Evolutionary conservation across 1,140 invertebrate species (phyloP).

Genomic region (Zaprionus ghesquierei): DNA sequence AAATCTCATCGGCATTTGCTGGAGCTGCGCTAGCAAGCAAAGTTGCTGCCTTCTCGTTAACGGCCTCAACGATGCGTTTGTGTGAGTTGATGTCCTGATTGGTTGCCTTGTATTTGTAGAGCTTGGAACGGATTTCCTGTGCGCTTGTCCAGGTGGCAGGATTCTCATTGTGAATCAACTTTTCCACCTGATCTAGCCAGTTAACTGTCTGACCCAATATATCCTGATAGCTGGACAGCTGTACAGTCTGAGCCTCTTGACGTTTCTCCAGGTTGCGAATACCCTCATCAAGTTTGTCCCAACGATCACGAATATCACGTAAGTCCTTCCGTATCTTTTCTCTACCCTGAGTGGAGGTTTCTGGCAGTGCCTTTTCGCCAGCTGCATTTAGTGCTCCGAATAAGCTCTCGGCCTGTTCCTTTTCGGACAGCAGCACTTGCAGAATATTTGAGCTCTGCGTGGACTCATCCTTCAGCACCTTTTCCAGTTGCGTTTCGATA

Average conservation of each 20-base stretch:
- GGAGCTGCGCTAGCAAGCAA: constrained; percentile 84
- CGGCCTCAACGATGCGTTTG: constrained; percentile 93
- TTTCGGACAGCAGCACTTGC: constrained; percentile 90
- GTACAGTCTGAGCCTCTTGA: constrained; percentile 92
- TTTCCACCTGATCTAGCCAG: constrained; percentile 95
- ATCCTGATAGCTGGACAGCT: constrained; percentile 93
- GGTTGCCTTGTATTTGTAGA: constrained; percentile 93
- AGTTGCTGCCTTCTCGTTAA: constrained; percentile 91
- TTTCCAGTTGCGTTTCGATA: constrained; percentile 89
- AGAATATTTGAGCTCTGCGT: constrained; percentile 85
- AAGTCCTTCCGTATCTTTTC: constrained; percentile 94
- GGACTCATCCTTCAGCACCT: constrained; percentile 85
- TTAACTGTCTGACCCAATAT: constrained; percentile 90
- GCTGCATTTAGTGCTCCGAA: constrained; percentile 88
- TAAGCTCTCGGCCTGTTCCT: constrained; percentile 91
- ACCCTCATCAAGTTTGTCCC: constrained; percentile 92
- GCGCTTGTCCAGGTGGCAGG: constrained; percentile 87
- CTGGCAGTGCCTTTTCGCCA: constrained; percentile 94
- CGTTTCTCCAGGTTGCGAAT: constrained; percentile 92
- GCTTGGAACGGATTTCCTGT: constrained; percentile 93
- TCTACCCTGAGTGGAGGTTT: constrained; percentile 94
- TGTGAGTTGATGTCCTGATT: constrained; percentile 95
- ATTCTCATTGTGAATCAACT: constrained; percentile 89
- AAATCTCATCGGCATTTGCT: constrained; percentile 85
- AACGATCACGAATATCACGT: constrained; percentile 89